A percentile compares a stretch with the other conserved stretches of the same genome.
These are phyloP conservation scores for Carassius gibelio DNA, from an alignment of 2,113 vertebrate species.

Conservation along the genomic window DNA sequence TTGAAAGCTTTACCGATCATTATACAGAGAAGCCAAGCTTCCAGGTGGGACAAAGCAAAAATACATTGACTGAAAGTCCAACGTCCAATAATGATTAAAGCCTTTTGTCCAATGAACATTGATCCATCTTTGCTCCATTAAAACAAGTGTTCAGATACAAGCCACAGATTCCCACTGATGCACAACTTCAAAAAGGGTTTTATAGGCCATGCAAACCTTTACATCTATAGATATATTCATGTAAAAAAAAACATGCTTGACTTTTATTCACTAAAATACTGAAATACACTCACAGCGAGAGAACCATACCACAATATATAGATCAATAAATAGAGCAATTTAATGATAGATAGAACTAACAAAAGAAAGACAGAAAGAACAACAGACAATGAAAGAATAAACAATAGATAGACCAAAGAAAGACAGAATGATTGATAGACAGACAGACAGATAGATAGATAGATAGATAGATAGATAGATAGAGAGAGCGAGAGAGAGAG, in stretches of 20 bases:
- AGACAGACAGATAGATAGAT: not conserved
- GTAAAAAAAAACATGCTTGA: not conserved
- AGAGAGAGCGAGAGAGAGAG: not conserved
- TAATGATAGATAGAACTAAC: no score
- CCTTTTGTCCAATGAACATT: not conserved
- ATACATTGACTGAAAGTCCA: not conserved
- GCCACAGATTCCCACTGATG: not conserved
- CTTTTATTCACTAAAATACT: not conserved
- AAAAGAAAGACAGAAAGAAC: no score
- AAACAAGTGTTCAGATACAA: constrained; percentile 4
- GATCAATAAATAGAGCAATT: no score
- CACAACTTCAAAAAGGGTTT: not conserved
- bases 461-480: not conserved
- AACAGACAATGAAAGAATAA: no score
- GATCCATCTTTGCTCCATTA: constrained; percentile 3
- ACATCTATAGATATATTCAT: not conserved
- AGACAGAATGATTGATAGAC: not conserved
- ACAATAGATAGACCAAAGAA: not conserved
- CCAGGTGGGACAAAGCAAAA: constrained; percentile 6
- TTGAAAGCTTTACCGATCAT: constrained; percentile 5
- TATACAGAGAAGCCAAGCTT: constrained; percentile 1
- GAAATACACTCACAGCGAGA: not conserved
- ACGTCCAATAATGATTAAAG: constrained; percentile 1
- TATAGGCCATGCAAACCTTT: not conserved
- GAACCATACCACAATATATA: not conserved